These are phyloP conservation scores for Mylabris phalerata DNA, from an alignment of 1,140 invertebrate species.

Conservation along the genomic window DNA sequence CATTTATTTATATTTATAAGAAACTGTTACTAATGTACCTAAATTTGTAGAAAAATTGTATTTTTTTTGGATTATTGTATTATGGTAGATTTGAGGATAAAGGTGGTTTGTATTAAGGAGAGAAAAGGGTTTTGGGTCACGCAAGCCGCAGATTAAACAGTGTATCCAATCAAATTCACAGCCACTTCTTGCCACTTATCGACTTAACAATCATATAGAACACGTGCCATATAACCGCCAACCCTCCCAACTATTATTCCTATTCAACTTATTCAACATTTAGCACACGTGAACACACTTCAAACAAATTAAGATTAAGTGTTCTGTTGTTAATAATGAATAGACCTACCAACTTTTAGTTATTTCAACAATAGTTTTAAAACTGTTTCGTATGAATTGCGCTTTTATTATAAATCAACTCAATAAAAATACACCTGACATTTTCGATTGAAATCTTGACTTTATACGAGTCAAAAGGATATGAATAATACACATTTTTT, in stretches of 20 bases:
- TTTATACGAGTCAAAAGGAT: not conserved
- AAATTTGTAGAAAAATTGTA: not conserved
- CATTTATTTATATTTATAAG: constrained; percentile 16
- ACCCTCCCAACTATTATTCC: not conserved
- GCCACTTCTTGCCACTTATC: constrained; percentile 24
- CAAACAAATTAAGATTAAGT: constrained; percentile 16
- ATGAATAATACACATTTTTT: constrained; percentile 1
- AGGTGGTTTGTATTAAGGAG: constrained; percentile 2
- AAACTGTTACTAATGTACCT: not conserved
- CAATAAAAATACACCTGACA: not conserved
- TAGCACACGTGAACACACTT: constrained; percentile 14
- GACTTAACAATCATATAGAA: constrained; percentile 10
- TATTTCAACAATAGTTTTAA: not conserved
- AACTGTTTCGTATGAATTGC: not conserved
- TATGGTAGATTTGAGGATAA: constrained; percentile 1
- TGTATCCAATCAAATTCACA: constrained; percentile 25
- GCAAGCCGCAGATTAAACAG: constrained; percentile 22
- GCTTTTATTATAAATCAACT: not conserved
- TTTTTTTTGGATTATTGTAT: not conserved
- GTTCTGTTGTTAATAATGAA: constrained; percentile 1
- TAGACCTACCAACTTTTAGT: not conserved
- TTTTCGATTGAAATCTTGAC: not conserved
- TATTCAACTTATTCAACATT: constrained; percentile 2
- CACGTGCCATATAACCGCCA: constrained; percentile 7
- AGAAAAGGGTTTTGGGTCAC: constrained; percentile 10